These are phyloP conservation scores for Caerostris extrusa DNA, from an alignment of 1,140 invertebrate genomes.

Conservation along the genomic window DNA sequence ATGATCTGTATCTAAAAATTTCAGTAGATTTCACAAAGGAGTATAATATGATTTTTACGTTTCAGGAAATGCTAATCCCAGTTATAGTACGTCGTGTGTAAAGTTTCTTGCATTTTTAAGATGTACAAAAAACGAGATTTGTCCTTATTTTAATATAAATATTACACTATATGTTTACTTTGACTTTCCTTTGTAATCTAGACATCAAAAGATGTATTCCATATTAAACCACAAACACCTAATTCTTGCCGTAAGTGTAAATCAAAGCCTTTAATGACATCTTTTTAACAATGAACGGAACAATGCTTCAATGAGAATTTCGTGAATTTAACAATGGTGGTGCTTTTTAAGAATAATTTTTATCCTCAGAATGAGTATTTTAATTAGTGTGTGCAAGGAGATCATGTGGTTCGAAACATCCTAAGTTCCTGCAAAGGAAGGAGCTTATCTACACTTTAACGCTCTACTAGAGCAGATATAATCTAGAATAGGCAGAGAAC, in stretches of 20 bases:
- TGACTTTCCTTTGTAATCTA: no score
- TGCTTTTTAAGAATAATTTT: background rate
- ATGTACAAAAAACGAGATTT: no score
- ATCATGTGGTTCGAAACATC: constrained; percentile 12
- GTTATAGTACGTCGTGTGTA: no score
- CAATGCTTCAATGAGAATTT: background rate
- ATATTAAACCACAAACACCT: no score
- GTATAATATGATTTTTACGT: no score
- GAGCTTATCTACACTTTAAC: constrained; percentile 34
- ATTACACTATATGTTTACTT: no score
- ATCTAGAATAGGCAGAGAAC: constrained; percentile 56
- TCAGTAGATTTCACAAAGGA: no score
- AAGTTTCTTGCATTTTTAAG: no score
- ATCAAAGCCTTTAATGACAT: background rate
- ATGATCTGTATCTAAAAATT: no score
- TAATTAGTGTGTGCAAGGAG: background rate
- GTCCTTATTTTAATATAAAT: no score
- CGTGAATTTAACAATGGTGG: background rate
- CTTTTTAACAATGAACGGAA: background rate
- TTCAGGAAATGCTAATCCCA: no score
- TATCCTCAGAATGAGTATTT: constrained; percentile 17
- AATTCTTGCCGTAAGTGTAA: background rate
- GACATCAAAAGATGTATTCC: no score
- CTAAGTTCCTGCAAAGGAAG: background rate
- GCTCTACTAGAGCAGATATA: constrained; percentile 36